A percentile compares a stretch with the other conserved stretches of the same genome.
Evolutionary conservation across 2,113 vertebrate genomes (phyloP).

Genomic region (Corydoras maculifer): DNA sequence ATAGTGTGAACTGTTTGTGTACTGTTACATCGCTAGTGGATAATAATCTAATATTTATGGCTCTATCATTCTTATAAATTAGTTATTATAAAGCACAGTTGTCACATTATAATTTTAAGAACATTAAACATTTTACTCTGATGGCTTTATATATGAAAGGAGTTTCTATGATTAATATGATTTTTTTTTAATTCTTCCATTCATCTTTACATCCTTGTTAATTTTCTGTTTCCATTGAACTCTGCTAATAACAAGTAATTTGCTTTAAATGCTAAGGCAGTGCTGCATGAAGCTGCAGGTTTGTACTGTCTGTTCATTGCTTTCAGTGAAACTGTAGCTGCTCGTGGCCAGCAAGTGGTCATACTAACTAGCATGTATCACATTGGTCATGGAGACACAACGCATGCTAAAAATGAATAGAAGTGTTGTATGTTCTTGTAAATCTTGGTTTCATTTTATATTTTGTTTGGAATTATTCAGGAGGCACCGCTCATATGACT

Average conservation of each 20-base stretch:
- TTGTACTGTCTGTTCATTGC: conserved; percentile 49
- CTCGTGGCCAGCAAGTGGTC: conserved; percentile 43
- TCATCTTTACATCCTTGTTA: conserved; percentile 4
- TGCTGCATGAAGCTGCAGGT: conserved; percentile 69
- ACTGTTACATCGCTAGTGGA: no score
- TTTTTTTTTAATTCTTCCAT: background rate
- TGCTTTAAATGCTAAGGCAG: conserved; percentile 27
- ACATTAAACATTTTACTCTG: no score
- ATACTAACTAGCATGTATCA: conserved; percentile 85
- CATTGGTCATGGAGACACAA: conserved; percentile 35
- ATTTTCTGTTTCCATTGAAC: conserved; percentile 29
- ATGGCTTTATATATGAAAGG: no score
- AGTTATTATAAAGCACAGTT: no score
- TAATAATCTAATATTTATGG: no score
- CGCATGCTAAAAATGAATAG: conserved; percentile 52
- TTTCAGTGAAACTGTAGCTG: conserved; percentile 17
- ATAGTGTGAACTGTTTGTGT: no score
- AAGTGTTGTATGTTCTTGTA: conserved; percentile 15
- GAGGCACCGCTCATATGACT: conserved; percentile 80
- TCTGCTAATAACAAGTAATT: conserved; percentile 3
- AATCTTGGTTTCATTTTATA: background rate
- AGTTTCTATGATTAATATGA: no score
- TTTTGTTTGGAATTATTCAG: conserved; percentile 47
- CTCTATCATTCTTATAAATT: no score
- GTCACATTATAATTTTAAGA: no score